A percentile compares a stretch with the other conserved stretches of the same genome.
Conservation (phyloP, 2,113 vertebrate species). For the Meles meles region DNA sequence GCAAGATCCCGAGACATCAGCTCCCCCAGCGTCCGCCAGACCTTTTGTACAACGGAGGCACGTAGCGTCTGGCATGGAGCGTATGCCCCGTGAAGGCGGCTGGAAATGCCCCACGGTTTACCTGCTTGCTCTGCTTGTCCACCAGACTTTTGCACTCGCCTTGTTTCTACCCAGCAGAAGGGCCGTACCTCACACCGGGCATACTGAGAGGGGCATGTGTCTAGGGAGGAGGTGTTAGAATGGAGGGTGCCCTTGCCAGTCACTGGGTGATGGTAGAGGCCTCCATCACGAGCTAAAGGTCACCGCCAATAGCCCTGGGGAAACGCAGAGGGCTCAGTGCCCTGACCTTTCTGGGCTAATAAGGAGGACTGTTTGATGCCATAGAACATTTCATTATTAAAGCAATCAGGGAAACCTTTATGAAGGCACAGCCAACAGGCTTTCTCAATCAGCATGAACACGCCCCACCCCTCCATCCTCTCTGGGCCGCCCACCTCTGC, state of each 20-base stretch:
- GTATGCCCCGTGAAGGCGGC: accelerated
- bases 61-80: accelerated
- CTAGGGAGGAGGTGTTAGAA: background rate
- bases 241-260: accelerated
- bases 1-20: background rate
- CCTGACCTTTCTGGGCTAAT: conserved; percentile 29
- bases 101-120: accelerated
- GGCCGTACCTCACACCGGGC: accelerated
- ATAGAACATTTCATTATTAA: conserved; percentile 30
- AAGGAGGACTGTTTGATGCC: conserved; percentile 11
- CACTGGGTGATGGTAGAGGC: background rate
- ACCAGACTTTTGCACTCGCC: accelerated
- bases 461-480: background rate
- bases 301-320: background rate
- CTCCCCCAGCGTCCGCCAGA: accelerated
- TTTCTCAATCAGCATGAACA: background rate
- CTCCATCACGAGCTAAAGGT: background rate
- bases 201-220: accelerated
- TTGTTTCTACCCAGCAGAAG: accelerated
- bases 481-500: accelerated
- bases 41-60: accelerated
- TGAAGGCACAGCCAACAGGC: background rate
- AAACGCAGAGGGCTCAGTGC: background rate
- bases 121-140: accelerated
- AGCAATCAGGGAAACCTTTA: background rate